These are phyloP conservation scores for Andrena bucephala DNA, from an alignment of 2,888 invertebrate genomes.

Conservation along the genomic window DNA sequence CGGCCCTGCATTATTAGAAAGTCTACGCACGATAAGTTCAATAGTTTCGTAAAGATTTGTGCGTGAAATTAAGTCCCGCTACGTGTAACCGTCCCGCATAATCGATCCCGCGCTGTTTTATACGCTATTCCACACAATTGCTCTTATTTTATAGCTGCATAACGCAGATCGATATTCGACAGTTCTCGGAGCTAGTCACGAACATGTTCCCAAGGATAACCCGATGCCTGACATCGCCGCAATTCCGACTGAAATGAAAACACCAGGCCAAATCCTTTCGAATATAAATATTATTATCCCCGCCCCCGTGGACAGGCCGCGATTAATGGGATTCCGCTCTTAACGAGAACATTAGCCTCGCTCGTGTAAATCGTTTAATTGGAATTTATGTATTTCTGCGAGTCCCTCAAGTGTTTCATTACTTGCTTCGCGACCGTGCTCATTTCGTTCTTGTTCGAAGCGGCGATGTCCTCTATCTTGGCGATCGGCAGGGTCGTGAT, in stretches of 20 bases:
- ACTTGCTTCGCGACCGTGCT: constrained; percentile 70
- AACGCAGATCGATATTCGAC: constrained; percentile 74
- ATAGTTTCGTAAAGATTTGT: constrained; percentile 8
- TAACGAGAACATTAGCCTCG: neutral
- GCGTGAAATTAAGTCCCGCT: constrained; percentile 17
- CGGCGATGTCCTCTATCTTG: constrained; percentile 70
- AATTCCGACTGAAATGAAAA: constrained; percentile 4
- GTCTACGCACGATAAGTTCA: constrained; percentile 13
- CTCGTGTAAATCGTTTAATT: constrained; percentile 10
- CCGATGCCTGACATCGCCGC: constrained; percentile 39
- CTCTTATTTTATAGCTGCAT: constrained; percentile 63
- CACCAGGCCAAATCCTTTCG: constrained; percentile 2
- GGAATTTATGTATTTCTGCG: constrained; percentile 30
- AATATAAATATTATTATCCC: constrained; percentile 11
- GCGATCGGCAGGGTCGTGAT: constrained; percentile 65
- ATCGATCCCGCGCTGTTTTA: constrained; percentile 44
- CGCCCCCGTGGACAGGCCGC: neutral
- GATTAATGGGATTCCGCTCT: neutral
- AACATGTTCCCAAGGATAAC: constrained; percentile 64
- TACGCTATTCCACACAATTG: constrained; percentile 54
- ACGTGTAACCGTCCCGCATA: constrained; percentile 12
- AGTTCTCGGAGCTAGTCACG: constrained; percentile 62
- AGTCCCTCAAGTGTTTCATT: constrained; percentile 59
- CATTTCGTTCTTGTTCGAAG: constrained; percentile 55
- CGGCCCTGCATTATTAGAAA: neutral